Conservation (phyloP, 2,888 invertebrate genomes). For the Erebia epiphron region DNA sequence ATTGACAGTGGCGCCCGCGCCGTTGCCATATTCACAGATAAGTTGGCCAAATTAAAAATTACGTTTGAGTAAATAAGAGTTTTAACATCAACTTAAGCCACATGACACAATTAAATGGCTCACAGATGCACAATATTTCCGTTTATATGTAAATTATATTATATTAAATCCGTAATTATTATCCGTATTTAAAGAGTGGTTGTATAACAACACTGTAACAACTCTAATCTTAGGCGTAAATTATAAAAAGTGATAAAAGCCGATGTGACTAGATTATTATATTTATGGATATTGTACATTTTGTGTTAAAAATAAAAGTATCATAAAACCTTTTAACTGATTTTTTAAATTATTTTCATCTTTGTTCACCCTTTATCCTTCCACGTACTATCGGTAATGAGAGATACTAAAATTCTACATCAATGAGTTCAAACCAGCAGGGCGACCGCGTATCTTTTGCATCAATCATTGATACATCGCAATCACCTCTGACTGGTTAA, state of each 20-base stretch:
- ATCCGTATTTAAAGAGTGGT: conserved; percentile 49
- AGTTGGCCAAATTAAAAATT: no score
- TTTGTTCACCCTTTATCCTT: neutral
- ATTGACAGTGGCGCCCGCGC: no score
- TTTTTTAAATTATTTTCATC: conserved; percentile 39
- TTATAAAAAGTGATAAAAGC: conserved; percentile 62
- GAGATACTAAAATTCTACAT: no score
- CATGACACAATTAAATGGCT: conserved; percentile 11
- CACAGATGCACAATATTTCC: conserved; percentile 51
- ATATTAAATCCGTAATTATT: no score
- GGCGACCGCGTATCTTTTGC: no score
- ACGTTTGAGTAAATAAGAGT: no score
- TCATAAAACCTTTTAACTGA: conserved; percentile 23
- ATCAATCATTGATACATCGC: no score
- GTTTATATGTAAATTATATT: conserved; percentile 8
- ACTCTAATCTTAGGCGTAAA: conserved; percentile 58
- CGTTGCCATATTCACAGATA: no score
- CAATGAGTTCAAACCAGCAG: no score
- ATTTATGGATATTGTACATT: conserved; percentile 82
- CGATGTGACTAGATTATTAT: conserved; percentile 72
- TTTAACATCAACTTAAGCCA: no score
- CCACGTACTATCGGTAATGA: no score
- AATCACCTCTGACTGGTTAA: no score
- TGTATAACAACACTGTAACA: conserved; percentile 74
- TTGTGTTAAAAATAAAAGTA: conserved; percentile 77